A percentile compares a stretch with the other conserved stretches of the same genome.
Evolutionary conservation across 2,113 vertebrate species (phyloP).

Genomic region (Hippocampus barbouri): DNA sequence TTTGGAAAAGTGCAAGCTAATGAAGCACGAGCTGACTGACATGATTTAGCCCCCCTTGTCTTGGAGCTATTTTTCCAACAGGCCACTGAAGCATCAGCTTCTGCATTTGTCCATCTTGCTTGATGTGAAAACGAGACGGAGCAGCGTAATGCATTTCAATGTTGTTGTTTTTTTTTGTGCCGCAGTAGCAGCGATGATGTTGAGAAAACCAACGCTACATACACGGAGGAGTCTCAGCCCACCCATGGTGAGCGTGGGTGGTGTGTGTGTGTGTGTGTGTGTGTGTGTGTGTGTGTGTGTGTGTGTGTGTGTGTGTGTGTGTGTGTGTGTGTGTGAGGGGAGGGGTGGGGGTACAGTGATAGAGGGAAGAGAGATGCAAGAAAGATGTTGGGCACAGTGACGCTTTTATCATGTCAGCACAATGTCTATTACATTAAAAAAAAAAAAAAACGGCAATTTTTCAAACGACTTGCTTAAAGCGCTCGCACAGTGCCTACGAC

Average conservation of each 20-base stretch:
- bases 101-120: not conserved
- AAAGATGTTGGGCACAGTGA: slow-evolving; percentile 14
- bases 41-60: slow-evolving; percentile 29
- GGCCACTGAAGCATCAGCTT: slow-evolving; percentile 1
- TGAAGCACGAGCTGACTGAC: slow-evolving; percentile 37
- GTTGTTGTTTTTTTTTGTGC: slow-evolving; percentile 36
- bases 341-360: not conserved
- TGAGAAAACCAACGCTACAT: slow-evolving; percentile 87
- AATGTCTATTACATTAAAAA: slow-evolving; percentile 32
- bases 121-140: not conserved
- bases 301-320: not conserved
- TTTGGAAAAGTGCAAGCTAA: slow-evolving; percentile 14
- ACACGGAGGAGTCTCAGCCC: slow-evolving; percentile 85
- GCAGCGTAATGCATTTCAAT: slow-evolving; percentile 40
- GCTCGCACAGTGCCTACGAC: slow-evolving; percentile 21
- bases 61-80: slow-evolving; percentile 22
- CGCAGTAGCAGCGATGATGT: slow-evolving; percentile 84
- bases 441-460: slow-evolving; percentile 29
- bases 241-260: slow-evolving; percentile 79
- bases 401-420: slow-evolving; percentile 47
- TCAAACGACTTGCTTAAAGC: slow-evolving; percentile 37
- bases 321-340: not conserved
- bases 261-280: not conserved
- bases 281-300: not conserved
- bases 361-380: not conserved